Evolutionary conservation across 2,113 vertebrate species (phyloP).

Genomic region (Etia nguti): DNA sequence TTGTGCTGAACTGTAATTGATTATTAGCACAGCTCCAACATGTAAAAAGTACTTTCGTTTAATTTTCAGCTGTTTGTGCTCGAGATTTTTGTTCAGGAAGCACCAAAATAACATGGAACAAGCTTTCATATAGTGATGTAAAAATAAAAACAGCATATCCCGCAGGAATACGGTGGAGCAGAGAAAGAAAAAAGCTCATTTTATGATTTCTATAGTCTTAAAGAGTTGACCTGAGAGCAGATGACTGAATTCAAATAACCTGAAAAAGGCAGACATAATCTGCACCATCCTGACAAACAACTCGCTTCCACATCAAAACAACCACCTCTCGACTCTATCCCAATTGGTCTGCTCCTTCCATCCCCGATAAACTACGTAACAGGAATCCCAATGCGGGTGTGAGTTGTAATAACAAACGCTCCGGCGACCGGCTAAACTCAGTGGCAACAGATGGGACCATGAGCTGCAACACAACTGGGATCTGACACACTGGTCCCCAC

Average conservation of each 20-base stretch:
- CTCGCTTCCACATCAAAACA: constrained; percentile 13
- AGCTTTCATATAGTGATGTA: neutral
- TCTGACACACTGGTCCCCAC: constrained; percentile 57
- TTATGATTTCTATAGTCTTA: neutral
- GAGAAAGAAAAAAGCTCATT: neutral
- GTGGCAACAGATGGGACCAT: constrained; percentile 86
- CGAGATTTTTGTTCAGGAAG: neutral
- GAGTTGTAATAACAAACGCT: constrained; percentile 40
- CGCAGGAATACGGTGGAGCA: neutral
- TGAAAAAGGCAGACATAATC: neutral
- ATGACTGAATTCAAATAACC: neutral
- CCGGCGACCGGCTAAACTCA: constrained; percentile 77
- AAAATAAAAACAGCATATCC: neutral
- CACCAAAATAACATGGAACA: neutral
- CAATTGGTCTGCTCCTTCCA: constrained; percentile 3
- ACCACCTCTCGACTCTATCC: neutral
- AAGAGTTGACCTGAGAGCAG: neutral
- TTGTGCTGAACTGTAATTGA: accelerated
- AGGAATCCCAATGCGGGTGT: constrained; percentile 15
- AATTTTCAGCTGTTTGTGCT: neutral
- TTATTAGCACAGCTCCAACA: neutral
- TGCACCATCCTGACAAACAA: neutral
- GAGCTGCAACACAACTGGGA: constrained; percentile 81
- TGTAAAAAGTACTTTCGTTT: neutral
- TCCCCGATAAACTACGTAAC: constrained; percentile 23